phyloP scores from a whole-genome alignment of 2,888 invertebrate genomes.

The Liodrosophila aerea region DNA sequence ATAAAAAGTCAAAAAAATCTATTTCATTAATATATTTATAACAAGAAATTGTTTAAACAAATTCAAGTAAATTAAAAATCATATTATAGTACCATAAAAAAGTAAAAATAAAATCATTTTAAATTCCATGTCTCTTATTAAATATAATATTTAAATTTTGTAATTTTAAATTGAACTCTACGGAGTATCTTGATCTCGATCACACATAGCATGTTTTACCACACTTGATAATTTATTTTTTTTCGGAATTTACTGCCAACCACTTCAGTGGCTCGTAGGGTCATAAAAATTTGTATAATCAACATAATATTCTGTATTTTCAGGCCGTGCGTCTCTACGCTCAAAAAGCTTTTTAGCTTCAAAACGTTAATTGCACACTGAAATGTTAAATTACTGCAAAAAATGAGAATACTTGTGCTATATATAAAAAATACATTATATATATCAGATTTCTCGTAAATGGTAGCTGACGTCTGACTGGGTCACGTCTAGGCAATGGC shows the following conservation, averaged over 20 bases:
- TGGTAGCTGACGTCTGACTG: conserved; percentile 15
- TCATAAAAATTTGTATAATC: conserved; percentile 53
- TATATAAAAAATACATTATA: conserved; percentile 15
- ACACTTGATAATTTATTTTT: too few relatives aligned
- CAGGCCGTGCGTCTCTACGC: background rate
- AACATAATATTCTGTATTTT: conserved; percentile 41
- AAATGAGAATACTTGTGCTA: conserved; percentile 2
- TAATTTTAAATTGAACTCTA: too few relatives aligned
- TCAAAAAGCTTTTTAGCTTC: conserved; percentile 49
- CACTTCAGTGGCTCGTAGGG: conserved; percentile 16
- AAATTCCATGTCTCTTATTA: background rate
- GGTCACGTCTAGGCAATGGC: conserved; percentile 21
- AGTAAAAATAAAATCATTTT: too few relatives aligned
- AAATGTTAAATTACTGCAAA: conserved; percentile 64
- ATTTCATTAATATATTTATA: too few relatives aligned
- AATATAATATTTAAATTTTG: background rate
- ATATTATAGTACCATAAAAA: too few relatives aligned
- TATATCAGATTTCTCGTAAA: conserved; percentile 21
- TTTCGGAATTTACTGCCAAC: conserved; percentile 1
- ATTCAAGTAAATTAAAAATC: too few relatives aligned
- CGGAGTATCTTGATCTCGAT: background rate
- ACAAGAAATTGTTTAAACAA: too few relatives aligned
- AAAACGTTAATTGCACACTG: conserved; percentile 67
- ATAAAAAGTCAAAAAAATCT: too few relatives aligned
- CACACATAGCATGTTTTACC: background rate